These are phyloP conservation scores for Nomada fucata DNA, from an alignment of 2,888 invertebrate species.

Conservation along the genomic window DNA sequence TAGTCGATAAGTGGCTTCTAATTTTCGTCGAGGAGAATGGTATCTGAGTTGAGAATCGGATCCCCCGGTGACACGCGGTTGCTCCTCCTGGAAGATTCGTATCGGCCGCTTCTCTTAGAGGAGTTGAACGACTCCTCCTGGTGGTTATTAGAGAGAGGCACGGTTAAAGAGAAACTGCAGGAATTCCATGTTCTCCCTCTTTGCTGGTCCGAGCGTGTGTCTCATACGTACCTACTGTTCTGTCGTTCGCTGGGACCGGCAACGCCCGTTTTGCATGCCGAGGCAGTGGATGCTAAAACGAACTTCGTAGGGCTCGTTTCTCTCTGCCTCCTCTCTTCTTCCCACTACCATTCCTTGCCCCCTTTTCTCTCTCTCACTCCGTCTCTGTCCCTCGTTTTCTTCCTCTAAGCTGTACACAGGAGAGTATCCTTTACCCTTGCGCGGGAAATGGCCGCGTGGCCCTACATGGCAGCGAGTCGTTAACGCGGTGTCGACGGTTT, in stretches of 20 bases:
- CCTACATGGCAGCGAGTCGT: conserved; percentile 79
- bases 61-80: conserved; percentile 44
- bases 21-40: conserved; percentile 41
- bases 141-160: conserved; percentile 60
- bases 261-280: conserved; percentile 75
- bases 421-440: conserved; percentile 62
- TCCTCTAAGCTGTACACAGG: conserved; percentile 47
- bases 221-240: conserved; percentile 70
- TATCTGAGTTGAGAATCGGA: conserved; percentile 50
- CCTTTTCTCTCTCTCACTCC: conserved; percentile 14
- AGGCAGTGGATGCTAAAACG: conserved; percentile 55
- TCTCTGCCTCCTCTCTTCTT: conserved; percentile 45
- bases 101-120: conserved; percentile 43
- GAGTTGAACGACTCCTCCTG: conserved; percentile 53
- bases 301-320: conserved; percentile 61
- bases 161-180: conserved; percentile 45
- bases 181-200: conserved; percentile 54
- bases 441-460: conserved; percentile 71
- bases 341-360: conserved; percentile 6
- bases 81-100: conserved; percentile 48
- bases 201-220: conserved; percentile 55
- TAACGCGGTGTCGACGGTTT: conserved; percentile 76
- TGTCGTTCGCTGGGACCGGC: conserved; percentile 69
- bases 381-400: conserved; percentile 5
- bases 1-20: conserved; percentile 46